Percentiles rank a stretch among this genome's conserved stretches.
Conservation (phyloP, 2,888 invertebrate species). For the Amphipoea oculea region DNA sequence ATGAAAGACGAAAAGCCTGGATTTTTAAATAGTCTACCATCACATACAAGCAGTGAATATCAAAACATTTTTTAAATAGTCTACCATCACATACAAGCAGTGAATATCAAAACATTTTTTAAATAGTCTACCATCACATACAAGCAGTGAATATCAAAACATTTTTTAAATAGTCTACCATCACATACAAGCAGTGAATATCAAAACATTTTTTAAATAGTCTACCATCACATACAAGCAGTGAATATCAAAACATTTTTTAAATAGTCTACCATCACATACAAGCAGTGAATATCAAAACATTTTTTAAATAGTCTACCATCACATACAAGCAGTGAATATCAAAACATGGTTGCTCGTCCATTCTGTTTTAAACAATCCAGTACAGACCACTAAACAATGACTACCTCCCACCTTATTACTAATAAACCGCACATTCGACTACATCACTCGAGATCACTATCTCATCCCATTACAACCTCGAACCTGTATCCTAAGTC, state of each 20-base stretch:
- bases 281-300: not conserved
- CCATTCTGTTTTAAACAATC: not conserved
- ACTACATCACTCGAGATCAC: conserved; percentile 13
- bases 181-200: not conserved
- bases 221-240: not conserved
- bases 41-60: not conserved
- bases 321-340: not conserved
- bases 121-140: too few species aligned
- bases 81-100: not conserved
- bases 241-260: too few species aligned
- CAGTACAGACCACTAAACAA: not conserved
- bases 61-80: not conserved
- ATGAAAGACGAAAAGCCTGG: too few species aligned
- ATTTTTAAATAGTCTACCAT: too few species aligned
- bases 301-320: too few species aligned
- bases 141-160: not conserved
- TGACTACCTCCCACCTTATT: not conserved
- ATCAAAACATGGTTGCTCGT: not conserved
- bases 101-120: too few species aligned
- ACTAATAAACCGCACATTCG: not conserved
- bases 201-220: too few species aligned
- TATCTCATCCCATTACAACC: conserved; percentile 29
- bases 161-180: too few species aligned
- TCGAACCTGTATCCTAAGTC: conserved; percentile 41
- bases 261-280: too few species aligned